Conservation (phyloP, 2,888 invertebrate genomes). For the Pandemis corylana region DNA sequence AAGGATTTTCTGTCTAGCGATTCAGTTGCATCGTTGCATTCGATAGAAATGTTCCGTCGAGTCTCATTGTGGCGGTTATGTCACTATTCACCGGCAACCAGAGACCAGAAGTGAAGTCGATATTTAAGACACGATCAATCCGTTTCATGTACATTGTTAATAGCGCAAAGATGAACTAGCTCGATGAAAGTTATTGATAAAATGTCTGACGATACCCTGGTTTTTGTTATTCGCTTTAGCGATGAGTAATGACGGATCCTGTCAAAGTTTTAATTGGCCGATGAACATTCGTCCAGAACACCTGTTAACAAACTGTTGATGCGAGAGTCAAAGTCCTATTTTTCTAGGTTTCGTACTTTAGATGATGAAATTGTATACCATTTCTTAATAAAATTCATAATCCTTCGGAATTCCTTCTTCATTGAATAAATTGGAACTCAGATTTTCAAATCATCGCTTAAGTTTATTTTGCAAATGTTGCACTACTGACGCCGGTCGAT, state of each 20-base stretch:
- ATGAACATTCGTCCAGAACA: constrained; percentile 12
- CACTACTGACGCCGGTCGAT: background rate
- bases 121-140: too few species aligned
- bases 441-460: background rate
- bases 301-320: constrained; percentile 21
- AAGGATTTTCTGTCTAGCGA: too few species aligned
- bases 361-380: background rate
- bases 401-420: background rate
- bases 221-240: constrained; percentile 24
- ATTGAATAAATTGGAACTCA: background rate
- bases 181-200: constrained; percentile 4
- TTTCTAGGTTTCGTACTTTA: background rate
- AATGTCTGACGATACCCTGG: constrained; percentile 10
- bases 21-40: too few species aligned
- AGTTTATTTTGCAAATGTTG: background rate
- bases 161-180: background rate
- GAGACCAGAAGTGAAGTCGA: background rate
- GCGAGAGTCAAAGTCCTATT: background rate
- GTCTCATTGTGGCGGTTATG: too few species aligned
- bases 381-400: background rate
- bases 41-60: too few species aligned
- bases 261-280: constrained; percentile 34
- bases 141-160: background rate
- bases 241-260: constrained; percentile 14
- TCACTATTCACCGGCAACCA: background rate